A percentile compares a stretch with the other conserved stretches of the same genome.
These are phyloP conservation scores for Psittacula echo DNA, from an alignment of 2,797 vertebrate genomes.

Conservation along the genomic window DNA sequence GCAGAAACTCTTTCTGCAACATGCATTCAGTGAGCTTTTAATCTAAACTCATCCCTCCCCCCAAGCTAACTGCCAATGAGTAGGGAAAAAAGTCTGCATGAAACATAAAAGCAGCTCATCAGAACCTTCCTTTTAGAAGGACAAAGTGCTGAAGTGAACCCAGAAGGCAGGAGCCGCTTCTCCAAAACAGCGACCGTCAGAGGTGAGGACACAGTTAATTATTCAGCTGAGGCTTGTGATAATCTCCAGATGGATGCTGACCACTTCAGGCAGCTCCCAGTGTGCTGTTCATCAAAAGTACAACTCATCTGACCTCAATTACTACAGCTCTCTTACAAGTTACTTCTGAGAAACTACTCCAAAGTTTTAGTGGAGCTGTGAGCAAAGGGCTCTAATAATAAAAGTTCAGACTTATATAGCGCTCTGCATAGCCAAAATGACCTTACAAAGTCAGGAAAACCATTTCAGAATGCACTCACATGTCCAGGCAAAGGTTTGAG, in stretches of 20 bases:
- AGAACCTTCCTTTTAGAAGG: neutral
- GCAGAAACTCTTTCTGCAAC: neutral
- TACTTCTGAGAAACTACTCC: conserved; percentile 41
- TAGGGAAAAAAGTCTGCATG: neutral
- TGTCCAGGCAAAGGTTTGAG: neutral
- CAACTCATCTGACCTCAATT: conserved; percentile 65
- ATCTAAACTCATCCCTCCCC: conserved; percentile 14
- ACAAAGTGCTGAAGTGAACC: neutral
- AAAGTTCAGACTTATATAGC: conserved; percentile 51
- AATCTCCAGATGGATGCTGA: conserved; percentile 29
- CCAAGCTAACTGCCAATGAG: neutral
- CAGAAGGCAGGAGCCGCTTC: neutral
- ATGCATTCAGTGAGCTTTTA: neutral
- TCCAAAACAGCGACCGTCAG: neutral
- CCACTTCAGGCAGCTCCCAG: conserved; percentile 10
- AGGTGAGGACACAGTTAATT: conserved; percentile 37
- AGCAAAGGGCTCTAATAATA: conserved; percentile 7
- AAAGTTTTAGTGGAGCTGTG: conserved; percentile 1
- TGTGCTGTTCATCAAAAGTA: neutral
- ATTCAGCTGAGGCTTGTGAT: conserved; percentile 12
- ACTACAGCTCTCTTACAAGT: neutral
- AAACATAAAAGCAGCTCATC: conserved; percentile 3
- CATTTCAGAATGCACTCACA: neutral
- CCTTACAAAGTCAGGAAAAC: neutral
- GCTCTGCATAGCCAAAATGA: neutral